A percentile compares a stretch with the other conserved stretches of the same genome.
Conservation (phyloP, 1,140 invertebrate species). For the Scaptomyza hsui region DNA sequence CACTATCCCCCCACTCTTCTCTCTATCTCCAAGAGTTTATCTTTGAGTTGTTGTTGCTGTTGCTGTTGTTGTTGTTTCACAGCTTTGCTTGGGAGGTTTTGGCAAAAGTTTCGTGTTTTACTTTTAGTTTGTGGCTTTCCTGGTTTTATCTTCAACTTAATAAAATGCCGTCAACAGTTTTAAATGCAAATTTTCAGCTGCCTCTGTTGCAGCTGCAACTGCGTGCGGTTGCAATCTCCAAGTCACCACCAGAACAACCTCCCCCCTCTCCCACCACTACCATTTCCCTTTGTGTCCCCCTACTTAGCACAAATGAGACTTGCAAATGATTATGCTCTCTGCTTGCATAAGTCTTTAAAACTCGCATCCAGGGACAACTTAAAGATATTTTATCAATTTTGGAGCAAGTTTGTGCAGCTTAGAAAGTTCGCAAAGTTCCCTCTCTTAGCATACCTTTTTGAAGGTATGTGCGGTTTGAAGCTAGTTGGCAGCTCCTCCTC, state of each 20-base stretch:
- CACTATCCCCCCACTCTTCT: neutral
- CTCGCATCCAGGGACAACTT: constrained; percentile 53
- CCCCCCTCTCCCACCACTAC: neutral
- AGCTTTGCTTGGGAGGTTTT: constrained; percentile 72
- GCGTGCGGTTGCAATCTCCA: constrained; percentile 49
- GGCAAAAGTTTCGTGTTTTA: constrained; percentile 77
- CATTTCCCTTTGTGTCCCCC: neutral
- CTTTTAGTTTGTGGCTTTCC: constrained; percentile 82
- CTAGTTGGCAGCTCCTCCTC: constrained; percentile 21
- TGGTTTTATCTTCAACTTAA: constrained; percentile 82
- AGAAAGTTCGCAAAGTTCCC: constrained; percentile 52
- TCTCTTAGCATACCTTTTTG: constrained; percentile 1
- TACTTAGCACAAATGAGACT: constrained; percentile 73
- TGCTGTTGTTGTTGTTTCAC: constrained; percentile 65
- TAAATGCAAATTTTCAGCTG: constrained; percentile 79
- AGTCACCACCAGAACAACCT: neutral
- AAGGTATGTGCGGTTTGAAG: constrained; percentile 29
- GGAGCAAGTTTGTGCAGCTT: constrained; percentile 59
- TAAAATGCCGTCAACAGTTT: constrained; percentile 82
- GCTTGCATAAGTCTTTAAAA: constrained; percentile 57
- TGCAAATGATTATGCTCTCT: constrained; percentile 75
- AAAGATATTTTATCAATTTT: constrained; percentile 79
- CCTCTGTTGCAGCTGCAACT: constrained; percentile 50
- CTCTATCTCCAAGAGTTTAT: constrained; percentile 3
- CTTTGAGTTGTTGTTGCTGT: constrained; percentile 32